Percentiles rank a stretch among this genome's conserved stretches.
Evolutionary conservation across 2,888 invertebrate genomes (phyloP).

Genomic region (Netelia melanura): DNA sequence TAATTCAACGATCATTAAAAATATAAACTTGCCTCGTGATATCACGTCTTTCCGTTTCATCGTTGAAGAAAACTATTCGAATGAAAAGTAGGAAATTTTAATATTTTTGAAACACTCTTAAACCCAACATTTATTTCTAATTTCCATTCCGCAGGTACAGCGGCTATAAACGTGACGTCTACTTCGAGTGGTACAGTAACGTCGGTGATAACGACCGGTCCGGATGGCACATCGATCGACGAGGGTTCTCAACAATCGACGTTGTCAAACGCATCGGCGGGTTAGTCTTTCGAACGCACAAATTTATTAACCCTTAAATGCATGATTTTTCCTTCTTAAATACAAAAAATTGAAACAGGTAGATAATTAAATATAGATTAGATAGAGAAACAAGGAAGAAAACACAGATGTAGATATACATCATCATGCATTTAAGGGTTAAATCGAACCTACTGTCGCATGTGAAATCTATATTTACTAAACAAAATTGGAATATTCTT

Average conservation of each 20-base stretch:
- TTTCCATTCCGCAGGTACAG: conserved; percentile 77
- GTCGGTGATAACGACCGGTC: conserved; percentile 95
- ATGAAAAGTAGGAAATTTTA: not conserved
- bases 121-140: not conserved
- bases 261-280: conserved; percentile 96
- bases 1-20: no score
- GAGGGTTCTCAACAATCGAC: conserved; percentile 97
- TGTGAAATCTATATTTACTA: no score
- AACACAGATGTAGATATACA: no score
- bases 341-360: no score
- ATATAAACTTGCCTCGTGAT: no score
- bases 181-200: conserved; percentile 89
- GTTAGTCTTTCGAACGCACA: conserved; percentile 85
- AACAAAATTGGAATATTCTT: conserved; percentile 21
- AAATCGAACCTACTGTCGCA: no score
- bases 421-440: no score
- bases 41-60: not conserved
- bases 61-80: not conserved
- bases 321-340: no score
- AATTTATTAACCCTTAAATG: no score
- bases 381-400: no score
- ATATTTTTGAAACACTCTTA: not conserved
- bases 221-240: conserved; percentile 95
- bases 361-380: no score
- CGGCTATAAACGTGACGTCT: conserved; percentile 83